These are phyloP conservation scores for Axinella damicornis DNA, from an alignment of 37 sponge, comb jelly and placozoan species.

Conservation along the genomic window DNA sequence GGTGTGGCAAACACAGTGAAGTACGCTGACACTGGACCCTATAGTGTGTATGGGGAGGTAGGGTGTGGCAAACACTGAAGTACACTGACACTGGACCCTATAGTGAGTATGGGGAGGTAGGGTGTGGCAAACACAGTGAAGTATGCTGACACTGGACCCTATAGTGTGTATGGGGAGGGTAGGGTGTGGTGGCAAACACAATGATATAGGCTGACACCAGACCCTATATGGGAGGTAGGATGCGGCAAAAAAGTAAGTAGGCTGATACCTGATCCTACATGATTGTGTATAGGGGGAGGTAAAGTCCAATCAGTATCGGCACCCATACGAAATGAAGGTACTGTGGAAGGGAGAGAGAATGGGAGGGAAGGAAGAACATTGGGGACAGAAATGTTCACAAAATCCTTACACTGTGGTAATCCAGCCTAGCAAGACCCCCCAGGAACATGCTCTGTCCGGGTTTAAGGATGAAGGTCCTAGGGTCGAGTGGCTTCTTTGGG, in stretches of 20 bases:
- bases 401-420: constrained; percentile 63
- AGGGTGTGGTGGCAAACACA: constrained; percentile 71
- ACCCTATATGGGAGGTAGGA: constrained; percentile 66
- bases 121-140: constrained; percentile 84
- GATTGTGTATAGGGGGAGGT: no score
- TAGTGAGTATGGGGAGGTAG: constrained; percentile 65
- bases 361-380: constrained; percentile 4
- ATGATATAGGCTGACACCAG: constrained; percentile 73
- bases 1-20: constrained; percentile 84
- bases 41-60: constrained; percentile 70
- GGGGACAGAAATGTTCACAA: no score
- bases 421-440: constrained; percentile 83
- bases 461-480: constrained; percentile 81
- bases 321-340: no score
- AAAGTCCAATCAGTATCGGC: no score
- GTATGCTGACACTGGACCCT: constrained; percentile 51
- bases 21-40: constrained; percentile 50
- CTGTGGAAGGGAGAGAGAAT: neutral
- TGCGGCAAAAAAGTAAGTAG: constrained; percentile 83
- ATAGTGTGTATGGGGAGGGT: constrained; percentile 71
- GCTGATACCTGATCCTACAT: constrained; percentile 33
- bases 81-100: constrained; percentile 52
- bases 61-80: constrained; percentile 79
- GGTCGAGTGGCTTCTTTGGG: constrained; percentile 69
- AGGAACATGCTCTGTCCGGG: constrained; percentile 80